Evolutionary conservation across 2,113 vertebrate genomes (phyloP).

Genomic region (Petromus typicus): DNA sequence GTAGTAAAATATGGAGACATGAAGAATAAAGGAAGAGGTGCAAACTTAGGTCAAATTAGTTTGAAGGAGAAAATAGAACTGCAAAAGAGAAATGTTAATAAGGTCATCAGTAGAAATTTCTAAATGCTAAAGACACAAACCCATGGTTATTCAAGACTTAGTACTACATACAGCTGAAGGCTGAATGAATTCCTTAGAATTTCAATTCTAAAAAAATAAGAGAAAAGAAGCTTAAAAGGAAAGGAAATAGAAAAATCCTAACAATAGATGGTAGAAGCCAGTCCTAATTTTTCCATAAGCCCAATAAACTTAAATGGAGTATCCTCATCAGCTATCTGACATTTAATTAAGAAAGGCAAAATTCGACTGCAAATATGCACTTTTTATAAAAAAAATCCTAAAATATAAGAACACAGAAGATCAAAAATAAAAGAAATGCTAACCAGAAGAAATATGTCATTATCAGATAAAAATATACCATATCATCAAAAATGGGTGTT

Average conservation of each 20-base stretch:
- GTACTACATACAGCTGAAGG: neutral
- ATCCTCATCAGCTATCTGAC: neutral
- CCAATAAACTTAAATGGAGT: neutral
- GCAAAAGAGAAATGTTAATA: neutral
- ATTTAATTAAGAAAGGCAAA: neutral
- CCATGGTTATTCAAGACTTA: neutral
- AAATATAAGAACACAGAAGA: neutral
- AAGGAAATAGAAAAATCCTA: neutral
- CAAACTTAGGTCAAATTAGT: neutral
- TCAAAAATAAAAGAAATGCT: neutral
- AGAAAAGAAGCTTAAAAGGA: neutral
- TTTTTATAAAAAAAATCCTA: neutral
- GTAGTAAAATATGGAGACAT: neutral
- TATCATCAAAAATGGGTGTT: neutral
- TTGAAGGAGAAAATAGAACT: slow-evolving; percentile 18
- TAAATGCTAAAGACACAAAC: neutral
- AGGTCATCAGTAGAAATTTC: neutral
- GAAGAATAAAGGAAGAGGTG: neutral
- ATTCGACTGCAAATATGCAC: neutral
- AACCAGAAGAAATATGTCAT: neutral
- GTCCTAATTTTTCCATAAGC: neutral
- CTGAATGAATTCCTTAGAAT: neutral
- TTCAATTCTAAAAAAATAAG: neutral
- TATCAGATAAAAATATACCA: neutral
- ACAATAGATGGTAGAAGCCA: neutral